These are phyloP conservation scores for Cheilosia soror DNA, from an alignment of 2,888 invertebrate genomes.

Conservation along the genomic window DNA sequence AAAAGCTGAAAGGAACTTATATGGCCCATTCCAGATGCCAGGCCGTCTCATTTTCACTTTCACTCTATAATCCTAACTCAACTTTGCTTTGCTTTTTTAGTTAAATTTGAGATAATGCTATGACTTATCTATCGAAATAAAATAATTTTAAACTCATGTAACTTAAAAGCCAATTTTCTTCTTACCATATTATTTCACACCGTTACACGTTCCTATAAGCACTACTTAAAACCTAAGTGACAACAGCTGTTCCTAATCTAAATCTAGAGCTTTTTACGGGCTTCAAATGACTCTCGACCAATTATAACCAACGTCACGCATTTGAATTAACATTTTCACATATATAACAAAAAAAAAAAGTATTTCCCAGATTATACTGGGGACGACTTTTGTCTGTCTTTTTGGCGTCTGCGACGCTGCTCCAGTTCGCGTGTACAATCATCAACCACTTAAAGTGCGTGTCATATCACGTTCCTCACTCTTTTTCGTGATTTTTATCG, in stretches of 20 bases:
- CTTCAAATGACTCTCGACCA: conserved; percentile 3
- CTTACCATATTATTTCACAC: no score
- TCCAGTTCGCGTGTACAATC: conserved; percentile 55
- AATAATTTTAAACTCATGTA: no score
- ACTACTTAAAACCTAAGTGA: no score
- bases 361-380: conserved; percentile 3
- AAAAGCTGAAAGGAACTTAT: no score
- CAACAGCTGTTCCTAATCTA: neutral
- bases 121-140: no score
- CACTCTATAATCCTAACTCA: no score
- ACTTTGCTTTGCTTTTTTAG: no score
- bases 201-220: no score
- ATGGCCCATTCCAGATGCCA: no score
- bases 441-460: conserved; percentile 57
- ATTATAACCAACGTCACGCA: conserved; percentile 17
- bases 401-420: conserved; percentile 6
- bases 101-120: no score
- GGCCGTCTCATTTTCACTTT: no score
- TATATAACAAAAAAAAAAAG: neutral
- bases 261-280: neutral
- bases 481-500: conserved; percentile 64
- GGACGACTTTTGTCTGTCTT: conserved; percentile 8
- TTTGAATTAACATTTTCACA: conserved; percentile 4
- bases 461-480: conserved; percentile 57
- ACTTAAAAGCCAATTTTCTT: no score